Conservation (phyloP, 2,113 vertebrate genomes). For the Mormoops blainvillei region DNA sequence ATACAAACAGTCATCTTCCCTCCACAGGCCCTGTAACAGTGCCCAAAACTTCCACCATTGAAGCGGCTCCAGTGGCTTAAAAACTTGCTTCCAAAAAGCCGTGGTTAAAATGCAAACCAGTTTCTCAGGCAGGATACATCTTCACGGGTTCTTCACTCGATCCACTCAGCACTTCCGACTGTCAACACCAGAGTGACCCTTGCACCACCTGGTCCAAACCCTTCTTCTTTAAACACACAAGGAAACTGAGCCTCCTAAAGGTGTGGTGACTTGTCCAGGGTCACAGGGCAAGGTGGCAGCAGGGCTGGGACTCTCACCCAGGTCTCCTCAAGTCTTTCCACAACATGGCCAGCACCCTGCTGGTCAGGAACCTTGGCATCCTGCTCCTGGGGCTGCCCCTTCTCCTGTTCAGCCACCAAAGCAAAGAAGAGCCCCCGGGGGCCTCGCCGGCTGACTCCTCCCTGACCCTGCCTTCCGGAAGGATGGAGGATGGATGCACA, state of each 20-base stretch:
- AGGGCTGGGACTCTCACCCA: not conserved
- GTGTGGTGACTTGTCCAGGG: not conserved
- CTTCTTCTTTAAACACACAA: not conserved
- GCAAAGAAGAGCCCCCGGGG: not conserved
- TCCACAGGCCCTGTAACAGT: not conserved
- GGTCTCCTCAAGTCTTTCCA: not conserved
- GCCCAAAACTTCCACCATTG: not conserved
- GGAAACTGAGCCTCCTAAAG: not conserved
- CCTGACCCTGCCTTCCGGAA: not conserved
- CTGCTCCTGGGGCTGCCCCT: not conserved
- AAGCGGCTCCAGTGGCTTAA: not conserved
- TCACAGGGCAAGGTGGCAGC: not conserved
- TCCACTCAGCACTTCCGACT: not conserved
- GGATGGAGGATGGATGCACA: not conserved
- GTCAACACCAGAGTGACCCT: not conserved
- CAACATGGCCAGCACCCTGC: rapidly evolving
- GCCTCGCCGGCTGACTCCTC: not conserved
- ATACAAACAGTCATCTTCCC: not conserved
- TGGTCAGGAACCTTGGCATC: not conserved
- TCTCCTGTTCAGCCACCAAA: not conserved
- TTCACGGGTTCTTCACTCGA: rapidly evolving
- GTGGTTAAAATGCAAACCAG: not conserved
- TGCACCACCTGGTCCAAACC: not conserved
- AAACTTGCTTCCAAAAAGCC: not conserved
- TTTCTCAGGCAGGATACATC: not conserved